Evolutionary conservation across 1,140 invertebrate species (phyloP), one percentile per base, ranked within the genome.

Genomic region (Dendrolimus punctatus): DNA sequence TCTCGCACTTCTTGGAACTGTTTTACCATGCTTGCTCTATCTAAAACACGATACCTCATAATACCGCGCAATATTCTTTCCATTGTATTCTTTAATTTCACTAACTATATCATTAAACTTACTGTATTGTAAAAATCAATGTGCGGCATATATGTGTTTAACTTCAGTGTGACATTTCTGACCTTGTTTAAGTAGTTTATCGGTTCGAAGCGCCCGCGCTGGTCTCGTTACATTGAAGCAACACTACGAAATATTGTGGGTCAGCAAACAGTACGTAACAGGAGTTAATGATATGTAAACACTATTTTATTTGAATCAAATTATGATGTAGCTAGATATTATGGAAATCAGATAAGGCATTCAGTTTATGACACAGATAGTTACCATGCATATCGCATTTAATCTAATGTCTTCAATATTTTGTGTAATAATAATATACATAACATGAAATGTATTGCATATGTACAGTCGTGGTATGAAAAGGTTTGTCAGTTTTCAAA

Each of bases 1-100:
- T 97, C 93, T 75, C 89, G 91, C 57, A 98, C 95, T 90, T 93
- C 88, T 82, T 95, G 85, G 83, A 98, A 98, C 81, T 98, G 95
- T 84, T 96, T 91, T 8, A 98, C 94, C 95, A 98, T 96, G 74
- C 90, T 92, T 58, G 92, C 90, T 60, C 93, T 90, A 55, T 94
- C 92, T 41, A 93, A 92, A 50, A 93, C 89, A 47, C 95, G 90
- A 83, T 97, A 98, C 75, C 92, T 91, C 92, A 97, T 95, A 50
- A 98, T 94, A 40, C 96, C 96, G 79, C 92, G 90, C 48, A 97
- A 87, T 76, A 98, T 94, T 79, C 92, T 91, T 70, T 96, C 94
- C 94, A 97, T 96, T 55, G 51, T 73, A 38, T 4, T 46, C n/a
- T 49, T 60, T 49, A 44, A 46, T 43, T 8, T 6, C 46, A 45